Base-by-base conservation (phyloP, 2,888 invertebrate species). In the Drosophila bunnanda region DNA sequence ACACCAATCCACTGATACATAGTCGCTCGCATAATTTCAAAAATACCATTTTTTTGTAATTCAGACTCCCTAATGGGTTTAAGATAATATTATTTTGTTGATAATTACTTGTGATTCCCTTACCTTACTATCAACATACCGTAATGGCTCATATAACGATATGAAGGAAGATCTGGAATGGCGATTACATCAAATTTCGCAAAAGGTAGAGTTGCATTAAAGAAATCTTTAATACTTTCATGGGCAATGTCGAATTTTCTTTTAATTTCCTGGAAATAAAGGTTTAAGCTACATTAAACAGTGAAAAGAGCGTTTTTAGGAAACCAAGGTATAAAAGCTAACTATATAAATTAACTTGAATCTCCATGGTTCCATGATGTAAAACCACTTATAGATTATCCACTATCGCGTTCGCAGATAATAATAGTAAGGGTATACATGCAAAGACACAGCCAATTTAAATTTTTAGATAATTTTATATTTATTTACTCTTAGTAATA, bases 1-100 rank as follows among this genome's bases (percentile, higher is more conserved):
- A 95, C 94, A 0, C 96, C 96, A 15, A 97, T 92, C 97, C 97
- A 97, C 90, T 97, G 97, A 90, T 96, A 96, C 4, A 95, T 94
- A 41, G 96, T 85, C 90, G 97, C 96, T 80, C 96, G 95, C 0
- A 95, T 94, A 4, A 96, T 92, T 71, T 94, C 95, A 12, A 53
- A 66, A 15, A 36, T 17, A 4, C 17, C 68, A 6, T 25, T 32
- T 12, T 67, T 53, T 3, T 28, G 7, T 17, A 66, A 12, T 52
- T 66, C 65, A 17, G 54, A 36, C 36, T 66, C 65, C 30, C 65
- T 65, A 20, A 9, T n/a, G 32, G 13, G n/a, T 2, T 43, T 6
- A 10, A 67, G 13, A 15, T 0, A 41, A 20, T 15, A 20, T 41
- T 50, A 50, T 32, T n/a, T 25, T 39, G 10, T 9, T 34, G 2